A percentile compares a stretch with the other conserved stretches of the same genome.
Conservation (phyloP, 92 coral and sea anemone genomes). For the Porites evermanni region DNA sequence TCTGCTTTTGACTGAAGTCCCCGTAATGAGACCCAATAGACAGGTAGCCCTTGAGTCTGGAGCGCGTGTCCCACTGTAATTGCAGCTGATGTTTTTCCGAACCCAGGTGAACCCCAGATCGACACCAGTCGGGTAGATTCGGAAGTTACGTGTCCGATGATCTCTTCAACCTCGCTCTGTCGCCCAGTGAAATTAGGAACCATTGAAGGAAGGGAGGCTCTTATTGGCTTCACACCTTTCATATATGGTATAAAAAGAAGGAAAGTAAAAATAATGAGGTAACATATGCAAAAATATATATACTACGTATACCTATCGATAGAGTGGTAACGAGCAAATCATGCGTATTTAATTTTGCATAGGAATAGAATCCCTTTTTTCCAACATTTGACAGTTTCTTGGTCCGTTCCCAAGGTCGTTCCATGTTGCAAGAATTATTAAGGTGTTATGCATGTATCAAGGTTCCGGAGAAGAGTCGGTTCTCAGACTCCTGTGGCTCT, state of each 20-base stretch:
- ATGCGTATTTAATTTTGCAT: too few species aligned
- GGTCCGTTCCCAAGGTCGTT: too few species aligned
- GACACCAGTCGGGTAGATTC: slow-evolving; percentile 38
- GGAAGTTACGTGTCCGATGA: slow-evolving; percentile 11
- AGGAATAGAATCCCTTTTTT: too few species aligned
- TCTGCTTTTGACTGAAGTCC: slow-evolving; percentile 35
- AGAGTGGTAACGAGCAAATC: too few species aligned
- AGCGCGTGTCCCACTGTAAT: slow-evolving; percentile 34
- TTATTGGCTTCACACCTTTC: neutral
- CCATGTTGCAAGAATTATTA: too few species aligned
- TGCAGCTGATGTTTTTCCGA: slow-evolving; percentile 57
- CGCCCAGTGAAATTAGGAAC: slow-evolving; percentile 52
- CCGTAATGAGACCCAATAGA: slow-evolving; percentile 29
- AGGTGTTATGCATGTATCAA: too few species aligned
- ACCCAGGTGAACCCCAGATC: slow-evolving; percentile 64
- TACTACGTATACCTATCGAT: too few species aligned
- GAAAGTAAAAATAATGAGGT: neutral
- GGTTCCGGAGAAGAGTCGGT: too few species aligned
- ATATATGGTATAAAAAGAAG: neutral
- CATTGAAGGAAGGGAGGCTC: slow-evolving; percentile 26
- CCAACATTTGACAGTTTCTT: too few species aligned
- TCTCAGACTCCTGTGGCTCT: too few species aligned
- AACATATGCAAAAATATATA: neutral
- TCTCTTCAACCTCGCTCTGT: slow-evolving; percentile 27
- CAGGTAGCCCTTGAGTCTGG: slow-evolving; percentile 20